Evolutionary conservation across 2,797 vertebrate species (phyloP), one percentile per base, ranked within the genome.

Genomic region (Holocentrus rufus): DNA sequence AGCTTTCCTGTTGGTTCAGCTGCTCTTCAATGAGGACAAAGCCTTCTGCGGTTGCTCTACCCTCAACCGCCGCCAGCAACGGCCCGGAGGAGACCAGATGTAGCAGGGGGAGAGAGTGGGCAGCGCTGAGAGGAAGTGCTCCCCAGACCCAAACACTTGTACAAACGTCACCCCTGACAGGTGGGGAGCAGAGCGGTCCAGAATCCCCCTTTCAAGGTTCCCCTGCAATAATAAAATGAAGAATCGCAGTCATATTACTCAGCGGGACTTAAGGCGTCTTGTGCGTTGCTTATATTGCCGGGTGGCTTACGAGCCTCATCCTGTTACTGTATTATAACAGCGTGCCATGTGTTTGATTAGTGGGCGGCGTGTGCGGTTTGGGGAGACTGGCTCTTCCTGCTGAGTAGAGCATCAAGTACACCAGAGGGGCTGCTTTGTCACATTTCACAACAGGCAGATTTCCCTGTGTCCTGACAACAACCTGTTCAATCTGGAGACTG

Each of bases 1-100:
- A 77, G 86, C 76, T 87, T 91, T 92, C 81, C 88, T 91, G 92
- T 93, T 93, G 90, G 82, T 91, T 93, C 91, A 93, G 93, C 92
- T 93, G 93, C 88, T 88, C 76, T 63, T 70, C 76, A 50, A 76
- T 49, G 72, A 88, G 83, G 84, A 90, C 79, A 83, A 83, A 90
- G 86, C 75, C 67, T 77, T 80, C 78, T 86, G 85, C 67, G 69
- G 77, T 89, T 55, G 64, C 71, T 84, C 72, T 75, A n/a, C 85
- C 75, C 82, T 81, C 85, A 68, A 79, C 78, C 54, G 53, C 75
- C 64, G 65, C 84, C 81, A 85, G 76, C 83, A 80, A 73, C 75
- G 36, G 82, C 85, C 69, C 60, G 8, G 72, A 78, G 73, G 76
- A 77, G 74, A 75, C 83, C 90, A 91, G 89, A 90, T 87, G 88